These are phyloP conservation scores for Salticus scenicus DNA, from an alignment of 2,888 invertebrate species.

Conservation along the genomic window DNA sequence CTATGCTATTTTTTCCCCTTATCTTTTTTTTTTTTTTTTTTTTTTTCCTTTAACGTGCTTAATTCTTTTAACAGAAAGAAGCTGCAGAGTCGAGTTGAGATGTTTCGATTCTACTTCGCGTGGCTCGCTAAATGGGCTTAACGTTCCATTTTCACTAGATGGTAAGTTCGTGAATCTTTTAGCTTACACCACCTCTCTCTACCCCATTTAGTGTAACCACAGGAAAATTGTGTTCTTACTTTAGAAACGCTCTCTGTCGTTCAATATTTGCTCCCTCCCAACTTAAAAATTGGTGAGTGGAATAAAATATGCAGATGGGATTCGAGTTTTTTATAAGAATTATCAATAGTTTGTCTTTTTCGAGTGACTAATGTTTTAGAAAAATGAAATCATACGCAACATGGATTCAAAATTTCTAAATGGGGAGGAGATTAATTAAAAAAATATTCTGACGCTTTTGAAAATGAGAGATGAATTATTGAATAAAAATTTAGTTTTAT, in stretches of 20 bases:
- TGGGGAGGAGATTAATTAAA: neutral
- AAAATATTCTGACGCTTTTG: neutral
- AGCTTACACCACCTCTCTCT: neutral
- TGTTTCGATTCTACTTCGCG: slow-evolving; percentile 16
- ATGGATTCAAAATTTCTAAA: neutral
- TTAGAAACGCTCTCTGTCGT: slow-evolving; percentile 4
- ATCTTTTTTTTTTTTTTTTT: slow-evolving; percentile 8
- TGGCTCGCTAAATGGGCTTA: slow-evolving; percentile 24
- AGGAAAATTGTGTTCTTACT: neutral
- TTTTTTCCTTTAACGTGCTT: neutral
- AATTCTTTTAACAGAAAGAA: slow-evolving; percentile 26
- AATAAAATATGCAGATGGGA: slow-evolving; percentile 10
- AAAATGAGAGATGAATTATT: neutral
- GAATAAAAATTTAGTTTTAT: neutral
- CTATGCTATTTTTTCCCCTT: neutral
- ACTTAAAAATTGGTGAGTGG: neutral
- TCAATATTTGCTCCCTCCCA: neutral
- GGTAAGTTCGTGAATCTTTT: slow-evolving; percentile 24
- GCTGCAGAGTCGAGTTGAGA: slow-evolving; percentile 19
- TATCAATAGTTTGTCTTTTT: slow-evolving; percentile 4
- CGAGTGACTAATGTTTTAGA: neutral
- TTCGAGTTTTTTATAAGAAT: neutral
- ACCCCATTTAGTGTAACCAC: neutral
- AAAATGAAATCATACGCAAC: neutral
- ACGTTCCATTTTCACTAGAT: slow-evolving; percentile 23